Base-by-base conservation (phyloP, 2,888 invertebrate genomes). In the Sycophila texana region DNA sequence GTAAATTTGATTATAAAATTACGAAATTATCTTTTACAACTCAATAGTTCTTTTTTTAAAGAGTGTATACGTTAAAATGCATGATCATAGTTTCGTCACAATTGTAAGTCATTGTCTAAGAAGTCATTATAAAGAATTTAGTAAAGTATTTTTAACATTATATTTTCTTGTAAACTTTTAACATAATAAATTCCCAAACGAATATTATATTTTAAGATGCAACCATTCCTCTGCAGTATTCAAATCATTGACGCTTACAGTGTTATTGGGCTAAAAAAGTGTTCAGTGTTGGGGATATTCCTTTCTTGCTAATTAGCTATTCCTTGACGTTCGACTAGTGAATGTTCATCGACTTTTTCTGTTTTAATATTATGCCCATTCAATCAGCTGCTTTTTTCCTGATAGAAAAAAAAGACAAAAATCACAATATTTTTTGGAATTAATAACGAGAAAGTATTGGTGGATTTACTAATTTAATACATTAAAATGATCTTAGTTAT, bases 311-410 rank as follows among this genome's bases (percentile, higher is more conserved):
- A 49, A 74, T 79, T 74, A 74, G 2, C 13, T 63, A 70, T 70
- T 63, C 73, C 20, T 63, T 79, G 74, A 74, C 74, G 70, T 74
- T 57, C 4, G 39, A 18, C 39, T 14, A 67, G 55, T 47, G 63
- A 51, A 77, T 16, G 49, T 55, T 78, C 26, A 63, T 68, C 63
- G 49, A 63, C 26, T 78, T 74, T 74, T 78, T 78, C 53, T 63
- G 3, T 2, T 49, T 18, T 5, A 26, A 22, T 61, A 63, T 26
- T 63, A n/a, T 58, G 51, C 18, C 26, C 16, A 47, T 49, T 66
- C n/a, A 16, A 51, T 53, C 12, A 30, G 53, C 60, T 13, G 16
- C 57, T 78, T 68, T 73, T 68, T 53, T n/a, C 2, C 65, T 20
- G 1, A 4, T 12, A 14, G 7, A 16, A 12, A 63, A 53, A n/a